Evolutionary conservation across 2,113 vertebrate genomes (phyloP).

Genomic region (Oncorhynchus tshawytscha): DNA sequence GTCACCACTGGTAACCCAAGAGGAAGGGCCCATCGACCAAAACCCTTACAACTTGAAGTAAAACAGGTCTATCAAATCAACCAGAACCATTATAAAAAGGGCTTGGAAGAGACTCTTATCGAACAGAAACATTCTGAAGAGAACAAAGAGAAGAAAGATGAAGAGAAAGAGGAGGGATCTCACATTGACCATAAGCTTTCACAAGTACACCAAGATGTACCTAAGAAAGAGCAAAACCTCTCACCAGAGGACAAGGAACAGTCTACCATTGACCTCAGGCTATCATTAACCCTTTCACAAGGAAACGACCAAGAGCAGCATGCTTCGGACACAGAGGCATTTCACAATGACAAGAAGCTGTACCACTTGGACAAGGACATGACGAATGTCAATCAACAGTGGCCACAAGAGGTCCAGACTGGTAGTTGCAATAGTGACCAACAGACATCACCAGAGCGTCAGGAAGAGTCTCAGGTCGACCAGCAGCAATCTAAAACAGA

Average conservation of each 20-base stretch:
- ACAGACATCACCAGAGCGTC: neutral
- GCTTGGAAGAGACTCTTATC: neutral
- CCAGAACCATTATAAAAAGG: neutral
- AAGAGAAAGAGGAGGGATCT: neutral
- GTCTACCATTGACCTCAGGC: neutral
- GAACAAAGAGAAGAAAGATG: neutral
- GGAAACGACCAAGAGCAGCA: neutral
- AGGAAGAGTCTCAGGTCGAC: neutral
- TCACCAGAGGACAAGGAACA: neutral
- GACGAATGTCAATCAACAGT: neutral
- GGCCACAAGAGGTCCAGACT: conserved; percentile 3
- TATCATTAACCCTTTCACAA: neutral
- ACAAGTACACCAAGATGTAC: neutral
- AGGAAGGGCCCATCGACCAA: neutral
- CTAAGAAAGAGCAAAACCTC: neutral
- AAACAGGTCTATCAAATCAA: conserved; percentile 7
- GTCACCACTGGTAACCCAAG: neutral
- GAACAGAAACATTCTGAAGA: neutral
- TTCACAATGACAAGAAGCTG: neutral
- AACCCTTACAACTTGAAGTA: neutral
- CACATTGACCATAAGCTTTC: neutral
- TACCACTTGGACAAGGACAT: neutral
- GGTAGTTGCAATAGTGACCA: neutral
- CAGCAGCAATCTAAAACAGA: no score
- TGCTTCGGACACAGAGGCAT: neutral